Evolutionary conservation across 1,140 invertebrate genomes (phyloP).

Genomic region (Heliconius nattereri): DNA sequence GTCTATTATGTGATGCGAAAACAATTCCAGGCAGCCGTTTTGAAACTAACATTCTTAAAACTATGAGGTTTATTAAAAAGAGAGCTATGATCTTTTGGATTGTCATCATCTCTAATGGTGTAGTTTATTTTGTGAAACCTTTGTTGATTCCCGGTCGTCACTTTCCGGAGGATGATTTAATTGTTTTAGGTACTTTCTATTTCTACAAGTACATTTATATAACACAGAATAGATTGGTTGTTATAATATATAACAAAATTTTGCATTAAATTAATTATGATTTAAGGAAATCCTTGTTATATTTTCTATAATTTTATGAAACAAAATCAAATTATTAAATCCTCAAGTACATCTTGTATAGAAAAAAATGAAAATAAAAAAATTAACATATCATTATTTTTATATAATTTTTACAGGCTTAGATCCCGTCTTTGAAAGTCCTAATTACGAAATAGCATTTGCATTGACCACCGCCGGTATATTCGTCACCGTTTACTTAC

Average conservation of each 20-base stretch:
- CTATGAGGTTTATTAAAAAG: conserved; percentile 49
- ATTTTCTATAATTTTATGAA: not conserved
- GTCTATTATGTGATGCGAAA: conserved; percentile 43
- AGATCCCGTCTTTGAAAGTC: conserved; percentile 55
- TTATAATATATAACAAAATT: no score
- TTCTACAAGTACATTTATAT: no score
- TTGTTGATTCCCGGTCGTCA: conserved; percentile 53
- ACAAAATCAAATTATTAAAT: no score
- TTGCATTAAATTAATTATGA: no score
- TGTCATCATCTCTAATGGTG: conserved; percentile 46
- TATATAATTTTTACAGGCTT: conserved; percentile 46
- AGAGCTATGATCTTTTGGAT: conserved; percentile 55
- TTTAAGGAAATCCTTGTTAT: no score
- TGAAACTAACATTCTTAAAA: conserved; percentile 43
- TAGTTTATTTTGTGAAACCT: conserved; percentile 47
- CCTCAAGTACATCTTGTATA: no score
- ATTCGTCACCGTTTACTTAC: conserved; percentile 29
- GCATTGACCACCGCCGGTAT: conserved; percentile 42
- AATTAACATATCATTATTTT: not conserved
- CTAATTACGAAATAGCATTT: conserved; percentile 60
- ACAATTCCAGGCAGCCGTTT: conserved; percentile 43
- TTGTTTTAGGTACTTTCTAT: conserved; percentile 55
- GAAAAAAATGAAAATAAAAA: no score
- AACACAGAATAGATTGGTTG: no score
- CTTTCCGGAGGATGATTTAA: conserved; percentile 56